Percentiles rank a stretch among this genome's conserved stretches.
These are phyloP conservation scores for Pterobdella sp. DNA, from an alignment of 2,888 invertebrate species.

Conservation along the genomic window DNA sequence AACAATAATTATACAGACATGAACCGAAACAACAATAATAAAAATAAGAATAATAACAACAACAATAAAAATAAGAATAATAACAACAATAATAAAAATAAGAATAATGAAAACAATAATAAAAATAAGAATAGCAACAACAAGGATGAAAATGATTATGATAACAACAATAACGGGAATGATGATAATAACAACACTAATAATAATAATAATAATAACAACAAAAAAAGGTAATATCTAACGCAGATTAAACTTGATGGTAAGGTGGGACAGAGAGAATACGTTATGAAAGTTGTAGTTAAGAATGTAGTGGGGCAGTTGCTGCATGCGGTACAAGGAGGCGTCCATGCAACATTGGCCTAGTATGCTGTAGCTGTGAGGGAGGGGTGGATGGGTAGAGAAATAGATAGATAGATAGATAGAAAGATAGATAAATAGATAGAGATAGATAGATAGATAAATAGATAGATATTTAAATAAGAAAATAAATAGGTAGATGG, in stretches of 20 bases:
- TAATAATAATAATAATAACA: neutral
- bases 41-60: neutral
- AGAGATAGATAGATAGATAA: neutral
- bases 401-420: no score
- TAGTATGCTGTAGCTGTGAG: conserved; percentile 63
- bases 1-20: neutral
- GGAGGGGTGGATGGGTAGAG: neutral
- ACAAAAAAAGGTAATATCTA: conserved; percentile 39
- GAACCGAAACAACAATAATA: neutral
- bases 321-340: conserved; percentile 71
- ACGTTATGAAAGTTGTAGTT: conserved; percentile 66
- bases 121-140: neutral
- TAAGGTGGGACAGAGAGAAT: conserved; percentile 72
- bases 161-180: neutral
- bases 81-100: neutral
- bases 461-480: no score
- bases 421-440: neutral
- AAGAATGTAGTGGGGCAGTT: conserved; percentile 66
- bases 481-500: no score
- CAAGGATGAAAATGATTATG: neutral
- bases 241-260: conserved; percentile 68
- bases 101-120: neutral
- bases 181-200: neutral
- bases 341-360: conserved; percentile 70
- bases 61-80: neutral